Evolutionary conservation across 1,140 invertebrate species (phyloP), one percentile per base, ranked within the genome.

Genomic region (Pomacea maculata): DNA sequence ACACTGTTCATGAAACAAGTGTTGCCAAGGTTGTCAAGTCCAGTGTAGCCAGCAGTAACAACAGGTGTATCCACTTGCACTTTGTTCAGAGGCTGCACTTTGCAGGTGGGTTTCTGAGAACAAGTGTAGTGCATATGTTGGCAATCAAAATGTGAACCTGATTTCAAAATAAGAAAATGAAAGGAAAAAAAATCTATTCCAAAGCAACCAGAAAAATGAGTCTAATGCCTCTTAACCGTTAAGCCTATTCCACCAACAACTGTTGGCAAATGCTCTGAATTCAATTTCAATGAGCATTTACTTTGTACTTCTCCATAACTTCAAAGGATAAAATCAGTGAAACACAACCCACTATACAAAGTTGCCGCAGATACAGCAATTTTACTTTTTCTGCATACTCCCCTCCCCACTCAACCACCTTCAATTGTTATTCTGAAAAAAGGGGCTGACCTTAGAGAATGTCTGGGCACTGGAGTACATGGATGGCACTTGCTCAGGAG

Each of bases 1-100:
- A 92, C 90, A 70, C 91, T 89, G 82, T 92, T 92, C 90, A 92
- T 91, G 82, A 92, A 92, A 81, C 91, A 92, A 5, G 91, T 92
- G 82, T 92, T 92, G 15, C 91, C 91, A 12, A 92, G 81, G 82
- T 92, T 92, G 72, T 91, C 90, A 15, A 92, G 84, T 6, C 91
- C 91, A 6, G 90, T 90, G 68, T 84, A 86, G 64, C 91, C 90
- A 21, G 84, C 87, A 45, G 74, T 65, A 45, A 81, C 81, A 67
- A 87, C 82, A 55, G 79, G 76, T 17, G 68, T 80, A 25, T 78
- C 78, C 10, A 81, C 76, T 25, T 83, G 65, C 6, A 77, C 70
- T 25, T 85, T 76, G 76, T 88, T 89, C 75, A 90, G 81, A 12
- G 89, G 89, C 12, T 87, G 88, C n/a, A 91, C 91, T 82, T 90